Conservation (phyloP, 2,797 vertebrate species). For the Acanthopagrus latus region DNA sequence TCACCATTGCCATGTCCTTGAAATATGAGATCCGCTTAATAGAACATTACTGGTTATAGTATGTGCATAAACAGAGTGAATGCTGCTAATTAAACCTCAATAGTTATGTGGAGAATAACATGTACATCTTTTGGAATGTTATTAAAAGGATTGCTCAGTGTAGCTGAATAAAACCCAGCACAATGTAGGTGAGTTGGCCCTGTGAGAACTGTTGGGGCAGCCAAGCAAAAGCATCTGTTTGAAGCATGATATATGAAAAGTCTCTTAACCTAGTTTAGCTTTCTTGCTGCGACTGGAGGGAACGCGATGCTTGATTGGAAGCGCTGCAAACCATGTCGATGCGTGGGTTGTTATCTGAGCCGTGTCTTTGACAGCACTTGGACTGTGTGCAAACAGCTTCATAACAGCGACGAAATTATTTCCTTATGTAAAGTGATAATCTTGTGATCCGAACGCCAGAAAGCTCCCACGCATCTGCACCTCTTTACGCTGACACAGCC, state of each 20-base stretch:
- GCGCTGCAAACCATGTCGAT: constrained; percentile 21
- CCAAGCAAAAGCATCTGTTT: constrained; percentile 51
- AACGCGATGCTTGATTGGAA: constrained; percentile 31
- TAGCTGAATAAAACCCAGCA: constrained; percentile 16
- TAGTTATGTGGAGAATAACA: not conserved
- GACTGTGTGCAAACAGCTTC: constrained; percentile 40
- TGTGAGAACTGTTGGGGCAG: constrained; percentile 8
- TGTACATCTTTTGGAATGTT: not conserved
- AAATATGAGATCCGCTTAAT: not conserved
- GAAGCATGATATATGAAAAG: constrained; percentile 42
- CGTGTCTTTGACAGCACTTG: constrained; percentile 32
- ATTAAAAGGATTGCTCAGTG: not conserved
- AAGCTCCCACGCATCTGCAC: constrained; percentile 47
- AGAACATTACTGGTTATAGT: not conserved
- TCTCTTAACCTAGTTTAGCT: constrained; percentile 54
- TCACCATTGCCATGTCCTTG: not conserved
- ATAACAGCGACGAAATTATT: constrained; percentile 36
- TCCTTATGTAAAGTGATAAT: constrained; percentile 49
- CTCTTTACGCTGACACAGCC: constrained; percentile 23
- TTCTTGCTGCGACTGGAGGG: constrained; percentile 19
- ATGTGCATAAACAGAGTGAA: not conserved
- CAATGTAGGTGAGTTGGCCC: constrained; percentile 33
- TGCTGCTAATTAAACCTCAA: not conserved
- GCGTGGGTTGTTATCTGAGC: constrained; percentile 41
- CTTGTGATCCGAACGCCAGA: constrained; percentile 40